phyloP scores from a whole-genome alignment of 2,113 vertebrate species.

The Ophiodon elongatus region DNA sequence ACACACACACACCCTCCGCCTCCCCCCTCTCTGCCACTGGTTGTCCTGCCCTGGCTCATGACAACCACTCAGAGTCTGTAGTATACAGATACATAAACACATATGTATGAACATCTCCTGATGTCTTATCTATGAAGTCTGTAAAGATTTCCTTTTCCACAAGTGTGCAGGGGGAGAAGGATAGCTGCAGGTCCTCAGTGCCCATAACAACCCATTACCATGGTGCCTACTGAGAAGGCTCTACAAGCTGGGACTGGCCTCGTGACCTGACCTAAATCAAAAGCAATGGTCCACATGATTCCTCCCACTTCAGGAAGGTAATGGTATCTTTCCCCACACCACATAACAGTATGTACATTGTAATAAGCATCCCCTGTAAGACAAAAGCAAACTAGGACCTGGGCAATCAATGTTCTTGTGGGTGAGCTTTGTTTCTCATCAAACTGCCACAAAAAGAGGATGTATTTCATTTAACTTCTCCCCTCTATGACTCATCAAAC shows the following conservation, averaged over 20 bases:
- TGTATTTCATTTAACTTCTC: background rate
- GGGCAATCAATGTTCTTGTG: background rate
- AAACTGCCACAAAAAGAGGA: background rate
- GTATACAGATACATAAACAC: background rate
- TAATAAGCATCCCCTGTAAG: too few species aligned
- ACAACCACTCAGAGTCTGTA: background rate
- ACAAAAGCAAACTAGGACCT: background rate
- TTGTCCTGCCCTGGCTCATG: too few species aligned
- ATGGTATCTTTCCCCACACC: background rate
- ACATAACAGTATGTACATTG: background rate
- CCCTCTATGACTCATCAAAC: background rate
- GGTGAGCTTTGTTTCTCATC: background rate
- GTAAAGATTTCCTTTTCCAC: constrained; percentile 2
- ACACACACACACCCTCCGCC: too few species aligned
- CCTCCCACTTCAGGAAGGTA: background rate
- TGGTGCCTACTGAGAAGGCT: background rate
- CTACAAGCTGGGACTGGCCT: constrained; percentile 5
- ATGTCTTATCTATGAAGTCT: constrained; percentile 13
- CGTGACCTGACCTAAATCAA: background rate
- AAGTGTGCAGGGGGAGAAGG: background rate
- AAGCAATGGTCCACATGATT: background rate
- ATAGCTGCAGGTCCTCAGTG: background rate
- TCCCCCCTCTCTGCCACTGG: too few species aligned
- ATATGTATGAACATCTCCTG: background rate
- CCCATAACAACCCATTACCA: background rate